phyloP scores from a whole-genome alignment of 2,888 invertebrate species.

The Lithophane semibrunnea region DNA sequence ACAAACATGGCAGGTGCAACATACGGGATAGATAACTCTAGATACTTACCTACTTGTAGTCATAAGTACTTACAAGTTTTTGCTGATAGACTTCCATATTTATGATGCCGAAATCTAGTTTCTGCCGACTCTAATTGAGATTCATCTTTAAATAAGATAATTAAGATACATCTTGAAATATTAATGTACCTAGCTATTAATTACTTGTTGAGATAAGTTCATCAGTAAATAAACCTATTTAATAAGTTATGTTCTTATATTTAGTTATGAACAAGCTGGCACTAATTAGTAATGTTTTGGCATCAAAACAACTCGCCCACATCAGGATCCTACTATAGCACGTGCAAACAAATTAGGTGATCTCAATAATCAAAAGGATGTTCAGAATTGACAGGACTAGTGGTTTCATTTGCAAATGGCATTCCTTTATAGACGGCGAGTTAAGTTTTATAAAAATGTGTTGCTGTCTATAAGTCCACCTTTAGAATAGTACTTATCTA shows the following conservation, averaged over 20 bases:
- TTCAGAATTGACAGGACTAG: neutral
- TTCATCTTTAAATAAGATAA: no score
- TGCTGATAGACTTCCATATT: neutral
- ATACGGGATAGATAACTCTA: neutral
- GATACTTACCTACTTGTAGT: neutral
- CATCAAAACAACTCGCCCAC: neutral
- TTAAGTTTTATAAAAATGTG: no score
- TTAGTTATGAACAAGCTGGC: neutral
- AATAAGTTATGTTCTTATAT: no score
- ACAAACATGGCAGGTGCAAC: no score
- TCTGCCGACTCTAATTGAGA: conserved; percentile 4
- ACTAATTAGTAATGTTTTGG: conserved; percentile 20
- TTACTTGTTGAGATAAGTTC: neutral
- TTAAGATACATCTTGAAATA: conserved; percentile 7
- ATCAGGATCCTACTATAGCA: neutral
- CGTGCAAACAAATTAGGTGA: neutral
- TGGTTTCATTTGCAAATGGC: no score
- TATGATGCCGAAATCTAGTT: conserved; percentile 1
- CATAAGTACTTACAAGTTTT: neutral
- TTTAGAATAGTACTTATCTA: no score
- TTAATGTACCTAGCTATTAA: neutral
- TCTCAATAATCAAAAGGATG: neutral
- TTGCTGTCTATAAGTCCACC: no score
- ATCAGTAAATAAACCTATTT: neutral
- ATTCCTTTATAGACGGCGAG: neutral